Percentiles rank a stretch among this genome's conserved stretches.
Conservation (phyloP, 2,888 invertebrate genomes). For the Campoletis raptor region DNA sequence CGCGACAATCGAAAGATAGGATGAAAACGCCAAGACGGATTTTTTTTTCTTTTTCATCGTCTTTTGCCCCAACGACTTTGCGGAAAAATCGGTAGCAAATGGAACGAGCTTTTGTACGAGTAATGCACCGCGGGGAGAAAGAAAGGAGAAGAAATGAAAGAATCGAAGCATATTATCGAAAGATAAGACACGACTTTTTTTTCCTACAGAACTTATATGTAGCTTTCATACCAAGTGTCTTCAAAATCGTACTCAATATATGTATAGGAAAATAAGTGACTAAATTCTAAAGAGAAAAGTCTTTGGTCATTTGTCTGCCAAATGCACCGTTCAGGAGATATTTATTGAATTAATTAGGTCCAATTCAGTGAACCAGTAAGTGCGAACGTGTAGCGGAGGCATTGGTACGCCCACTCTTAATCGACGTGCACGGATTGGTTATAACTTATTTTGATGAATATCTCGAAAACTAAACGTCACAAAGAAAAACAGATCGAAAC, state of each 20-base stretch:
- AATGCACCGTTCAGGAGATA: neutral
- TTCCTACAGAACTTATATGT: conserved; percentile 21
- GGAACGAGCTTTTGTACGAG: conserved; percentile 53
- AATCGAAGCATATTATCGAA: conserved; percentile 39
- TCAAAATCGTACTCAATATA: neutral
- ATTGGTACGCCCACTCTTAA: neutral
- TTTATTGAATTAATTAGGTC: neutral
- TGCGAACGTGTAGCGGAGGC: neutral
- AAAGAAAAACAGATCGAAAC: neutral
- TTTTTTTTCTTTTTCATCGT: conserved; percentile 27
- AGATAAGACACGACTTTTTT: conserved; percentile 51
- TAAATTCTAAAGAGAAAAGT: neutral
- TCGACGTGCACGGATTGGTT: neutral
- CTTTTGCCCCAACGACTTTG: conserved; percentile 26
- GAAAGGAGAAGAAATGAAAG: conserved; percentile 28
- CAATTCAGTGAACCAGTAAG: neutral
- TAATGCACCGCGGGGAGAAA: conserved; percentile 41
- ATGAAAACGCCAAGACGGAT: conserved; percentile 26
- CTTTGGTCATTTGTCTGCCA: neutral
- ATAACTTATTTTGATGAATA: neutral
- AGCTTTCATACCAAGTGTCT: neutral
- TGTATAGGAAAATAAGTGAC: neutral
- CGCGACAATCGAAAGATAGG: conserved; percentile 8
- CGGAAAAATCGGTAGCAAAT: conserved; percentile 58
- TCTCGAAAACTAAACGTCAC: neutral